Evolutionary conservation across 2,888 invertebrate species (phyloP), one percentile per base, ranked within the genome.

Genomic region (Pterobdella sp.): DNA sequence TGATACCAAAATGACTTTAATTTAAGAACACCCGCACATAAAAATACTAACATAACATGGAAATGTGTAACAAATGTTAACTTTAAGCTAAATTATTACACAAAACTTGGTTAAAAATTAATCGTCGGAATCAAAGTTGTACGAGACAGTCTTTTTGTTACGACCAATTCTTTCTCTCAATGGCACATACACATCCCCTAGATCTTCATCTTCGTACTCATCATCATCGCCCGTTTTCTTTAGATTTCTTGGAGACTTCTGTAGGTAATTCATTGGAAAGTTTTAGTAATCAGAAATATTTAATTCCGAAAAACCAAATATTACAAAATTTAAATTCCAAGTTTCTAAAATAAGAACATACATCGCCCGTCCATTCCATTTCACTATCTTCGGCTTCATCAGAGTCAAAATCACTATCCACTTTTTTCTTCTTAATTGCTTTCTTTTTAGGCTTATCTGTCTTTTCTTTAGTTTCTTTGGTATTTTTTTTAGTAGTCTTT

Each of bases 161-260:
- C 88, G 84, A 0, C 87, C 86, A 14, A 67, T 60, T 0, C 84
- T 84, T 0, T 85, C 83, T 72, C 83, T 82, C 18, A 83, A 82
- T 3, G 67, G 66, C 31, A 78, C 74, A 26, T 56, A 49, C 35
- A 77, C 72, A 36, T 76, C 64, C 18, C 31, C 52, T 29, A 71
- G 36, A 4, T 37, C 66, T 10, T 60, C 66, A 10, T 72, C 73
- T 10, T 29, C 42, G 29, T 36, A 26, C 34, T 64, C 68, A 64
- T 68, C 65, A 64, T 74, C 73, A 26, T 67, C 72, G 36, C 64
- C 60, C 1, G 63, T 35, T 0, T 29, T n/a, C n/a, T n/a, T n/a
- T n/a, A n/a, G n/a, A n/a, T 56, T 56, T 70, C 56, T 70, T 70
- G 26, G 56, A n/a, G n/a, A n/a, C n/a, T n/a, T n/a, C n/a, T n/a